These are phyloP conservation scores for Drosophila prostipennis DNA, from an alignment of 2,888 invertebrate species.

Conservation along the genomic window DNA sequence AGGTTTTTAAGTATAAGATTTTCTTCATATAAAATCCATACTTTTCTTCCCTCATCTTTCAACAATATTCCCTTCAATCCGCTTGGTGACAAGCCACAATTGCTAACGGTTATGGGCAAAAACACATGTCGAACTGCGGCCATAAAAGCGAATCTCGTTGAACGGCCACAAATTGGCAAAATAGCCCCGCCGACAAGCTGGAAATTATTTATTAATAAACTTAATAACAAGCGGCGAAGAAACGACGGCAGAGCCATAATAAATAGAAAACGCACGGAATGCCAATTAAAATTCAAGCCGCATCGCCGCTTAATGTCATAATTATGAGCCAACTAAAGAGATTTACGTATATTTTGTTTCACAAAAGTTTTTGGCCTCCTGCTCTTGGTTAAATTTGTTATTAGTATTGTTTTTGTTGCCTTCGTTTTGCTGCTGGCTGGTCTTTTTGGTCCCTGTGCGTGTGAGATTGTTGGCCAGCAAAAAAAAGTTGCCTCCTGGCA, in stretches of 20 bases:
- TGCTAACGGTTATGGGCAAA: conserved; percentile 59
- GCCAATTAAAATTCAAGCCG: conserved; percentile 77
- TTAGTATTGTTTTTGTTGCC: conserved; percentile 13
- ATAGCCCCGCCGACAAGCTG: conserved; percentile 33
- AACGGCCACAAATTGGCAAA: conserved; percentile 63
- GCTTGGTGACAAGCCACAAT: conserved; percentile 41
- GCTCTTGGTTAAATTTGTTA: conserved; percentile 39
- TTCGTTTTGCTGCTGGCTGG: conserved; percentile 15
- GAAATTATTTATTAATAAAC: conserved; percentile 77
- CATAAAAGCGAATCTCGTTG: conserved; percentile 57
- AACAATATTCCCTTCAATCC: background rate
- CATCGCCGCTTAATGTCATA: conserved; percentile 79
- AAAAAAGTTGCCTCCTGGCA: conserved; percentile 46
- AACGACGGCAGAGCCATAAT: conserved; percentile 40
- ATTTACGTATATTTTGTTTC: conserved; percentile 80
- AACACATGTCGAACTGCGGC: conserved; percentile 36
- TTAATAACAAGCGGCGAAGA: conserved; percentile 46
- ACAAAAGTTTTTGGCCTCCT: conserved; percentile 37
- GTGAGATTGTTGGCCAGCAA: conserved; percentile 33
- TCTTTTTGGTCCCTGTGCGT: conserved; percentile 48
- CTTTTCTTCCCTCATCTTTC: background rate
- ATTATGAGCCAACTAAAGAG: conserved; percentile 79
- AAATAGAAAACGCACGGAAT: conserved; percentile 55
- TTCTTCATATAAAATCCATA: background rate
- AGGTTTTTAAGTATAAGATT: background rate